Percentiles rank a stretch among this genome's conserved stretches.
Evolutionary conservation across 2,797 vertebrate genomes (phyloP).

Genomic region (Nasua narica): DNA sequence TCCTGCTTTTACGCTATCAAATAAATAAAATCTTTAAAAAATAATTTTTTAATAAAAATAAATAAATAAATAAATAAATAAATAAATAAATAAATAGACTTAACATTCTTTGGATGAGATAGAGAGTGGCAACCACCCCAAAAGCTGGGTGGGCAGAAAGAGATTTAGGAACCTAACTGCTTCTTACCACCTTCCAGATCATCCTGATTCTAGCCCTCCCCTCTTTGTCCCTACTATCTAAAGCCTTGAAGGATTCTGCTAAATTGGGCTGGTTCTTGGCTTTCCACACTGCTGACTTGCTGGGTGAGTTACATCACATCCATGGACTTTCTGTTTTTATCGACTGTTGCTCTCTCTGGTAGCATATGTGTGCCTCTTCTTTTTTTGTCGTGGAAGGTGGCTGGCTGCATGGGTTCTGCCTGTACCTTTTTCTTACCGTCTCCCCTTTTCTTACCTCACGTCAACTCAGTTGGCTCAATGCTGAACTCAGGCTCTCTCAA

Average conservation of each 20-base stretch:
- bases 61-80: too few relatives aligned
- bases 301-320: background rate
- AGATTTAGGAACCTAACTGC: background rate
- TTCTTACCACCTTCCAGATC: background rate
- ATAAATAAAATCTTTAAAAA: too few relatives aligned
- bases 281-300: background rate
- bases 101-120: background rate
- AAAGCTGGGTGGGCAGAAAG: background rate
- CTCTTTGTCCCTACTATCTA: background rate
- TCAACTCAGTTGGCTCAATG: background rate
- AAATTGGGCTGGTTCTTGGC: background rate
- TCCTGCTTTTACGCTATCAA: too few relatives aligned
- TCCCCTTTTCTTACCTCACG: background rate
- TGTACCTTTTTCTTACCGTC: background rate
- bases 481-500: background rate
- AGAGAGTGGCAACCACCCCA: background rate
- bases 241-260: background rate
- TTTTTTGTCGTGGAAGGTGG: background rate
- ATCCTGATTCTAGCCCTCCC: background rate
- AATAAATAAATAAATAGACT: background rate
- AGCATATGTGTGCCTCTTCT: background rate
- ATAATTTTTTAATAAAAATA: too few relatives aligned
- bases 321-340: background rate
- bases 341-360: background rate
- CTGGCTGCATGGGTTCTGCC: background rate